These are phyloP conservation scores for Loxodonta africana DNA, from an alignment of 2,113 vertebrate species.

Conservation along the genomic window DNA sequence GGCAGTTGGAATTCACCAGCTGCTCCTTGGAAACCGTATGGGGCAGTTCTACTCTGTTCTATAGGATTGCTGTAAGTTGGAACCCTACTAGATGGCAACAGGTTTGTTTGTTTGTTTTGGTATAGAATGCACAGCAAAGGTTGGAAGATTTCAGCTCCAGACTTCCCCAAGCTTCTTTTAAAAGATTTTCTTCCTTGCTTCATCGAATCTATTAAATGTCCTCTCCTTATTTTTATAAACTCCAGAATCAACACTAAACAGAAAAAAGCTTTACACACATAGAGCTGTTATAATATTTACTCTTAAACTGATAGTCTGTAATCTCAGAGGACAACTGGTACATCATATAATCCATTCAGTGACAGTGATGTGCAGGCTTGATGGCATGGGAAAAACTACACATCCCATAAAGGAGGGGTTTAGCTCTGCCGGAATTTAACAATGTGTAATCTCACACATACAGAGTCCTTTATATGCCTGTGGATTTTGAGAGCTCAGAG, in stretches of 20 bases:
- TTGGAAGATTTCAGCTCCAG: background rate
- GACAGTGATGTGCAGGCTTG: background rate
- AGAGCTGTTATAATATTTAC: slow-evolving; percentile 41
- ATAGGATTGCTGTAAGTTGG: too few species aligned
- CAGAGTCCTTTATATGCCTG: background rate
- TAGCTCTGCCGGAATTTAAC: background rate
- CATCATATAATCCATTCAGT: background rate
- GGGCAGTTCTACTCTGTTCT: too few species aligned
- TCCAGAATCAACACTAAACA: slow-evolving; percentile 52
- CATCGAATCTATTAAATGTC: slow-evolving; percentile 60
- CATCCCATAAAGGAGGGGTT: background rate
- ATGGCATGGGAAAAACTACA: background rate
- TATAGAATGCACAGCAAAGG: background rate
- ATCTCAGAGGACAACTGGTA: background rate
- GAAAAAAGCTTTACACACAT: background rate
- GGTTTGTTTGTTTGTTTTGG: too few species aligned
- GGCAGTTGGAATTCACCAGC: too few species aligned
- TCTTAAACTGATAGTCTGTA: background rate
- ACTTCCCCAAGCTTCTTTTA: background rate
- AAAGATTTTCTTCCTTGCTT: background rate
- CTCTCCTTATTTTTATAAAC: slow-evolving; percentile 2
- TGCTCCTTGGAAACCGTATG: too few species aligned
- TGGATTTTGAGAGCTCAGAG: background rate
- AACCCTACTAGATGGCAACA: too few species aligned
- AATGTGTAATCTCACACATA: background rate